Evolutionary conservation across 2,113 vertebrate species (phyloP).

Genomic region (Epinephelus lanceolatus): DNA sequence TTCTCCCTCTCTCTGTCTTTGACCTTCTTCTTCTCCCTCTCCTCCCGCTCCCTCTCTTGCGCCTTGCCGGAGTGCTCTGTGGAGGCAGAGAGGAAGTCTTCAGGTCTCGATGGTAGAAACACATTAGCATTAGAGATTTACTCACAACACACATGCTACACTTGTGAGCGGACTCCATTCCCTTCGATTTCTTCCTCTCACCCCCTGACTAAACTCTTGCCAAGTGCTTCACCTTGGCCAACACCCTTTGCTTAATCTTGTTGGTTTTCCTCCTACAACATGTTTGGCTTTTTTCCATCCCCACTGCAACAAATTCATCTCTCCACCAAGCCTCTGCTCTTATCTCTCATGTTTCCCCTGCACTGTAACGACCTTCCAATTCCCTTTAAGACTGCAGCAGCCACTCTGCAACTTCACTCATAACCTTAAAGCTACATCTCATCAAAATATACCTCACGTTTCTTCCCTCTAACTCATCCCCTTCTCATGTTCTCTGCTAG

Average conservation of each 20-base stretch:
- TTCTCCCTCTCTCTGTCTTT: slow-evolving; percentile 89
- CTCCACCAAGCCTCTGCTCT: slow-evolving; percentile 1
- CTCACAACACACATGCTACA: background rate
- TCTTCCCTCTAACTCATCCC: background rate
- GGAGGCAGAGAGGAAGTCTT: slow-evolving; percentile 50
- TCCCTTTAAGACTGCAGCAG: slow-evolving; percentile 55
- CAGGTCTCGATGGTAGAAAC: slow-evolving; percentile 13
- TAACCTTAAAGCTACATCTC: slow-evolving; percentile 17
- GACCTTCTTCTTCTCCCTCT: slow-evolving; percentile 76
- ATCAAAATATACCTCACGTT: background rate
- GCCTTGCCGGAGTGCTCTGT: slow-evolving; percentile 88
- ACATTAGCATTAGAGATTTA: slow-evolving; percentile 14
- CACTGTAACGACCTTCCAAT: slow-evolving; percentile 30
- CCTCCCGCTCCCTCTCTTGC: slow-evolving; percentile 56
- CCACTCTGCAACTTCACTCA: slow-evolving; percentile 27
- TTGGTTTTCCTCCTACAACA: slow-evolving; percentile 16
- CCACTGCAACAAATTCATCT: slow-evolving; percentile 12
- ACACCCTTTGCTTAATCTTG: slow-evolving; percentile 10
- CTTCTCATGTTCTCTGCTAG: background rate
- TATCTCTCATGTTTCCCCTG: slow-evolving; percentile 15
- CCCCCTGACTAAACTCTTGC: slow-evolving; percentile 19
- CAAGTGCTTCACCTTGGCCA: slow-evolving; percentile 39
- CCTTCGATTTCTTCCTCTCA: background rate
- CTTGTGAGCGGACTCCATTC: background rate
- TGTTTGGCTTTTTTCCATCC: background rate